Conservation (phyloP, 2,113 vertebrate genomes). For the Hydrochoerus hydrochaeris region DNA sequence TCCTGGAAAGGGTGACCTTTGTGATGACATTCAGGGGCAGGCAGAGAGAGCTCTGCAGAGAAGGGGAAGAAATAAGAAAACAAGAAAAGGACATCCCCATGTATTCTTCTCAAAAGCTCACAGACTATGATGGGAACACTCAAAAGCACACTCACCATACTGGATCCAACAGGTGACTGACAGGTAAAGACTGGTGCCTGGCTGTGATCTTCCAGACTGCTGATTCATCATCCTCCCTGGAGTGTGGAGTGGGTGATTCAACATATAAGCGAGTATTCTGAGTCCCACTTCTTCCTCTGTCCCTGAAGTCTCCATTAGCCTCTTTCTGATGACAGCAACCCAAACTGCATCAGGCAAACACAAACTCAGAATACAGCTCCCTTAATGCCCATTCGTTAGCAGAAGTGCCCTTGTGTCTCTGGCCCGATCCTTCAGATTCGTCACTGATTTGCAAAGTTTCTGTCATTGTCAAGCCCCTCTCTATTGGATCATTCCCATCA, state of each 20-base stretch:
- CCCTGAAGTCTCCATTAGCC: not conserved
- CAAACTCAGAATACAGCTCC: not conserved
- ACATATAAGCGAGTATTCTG: not conserved
- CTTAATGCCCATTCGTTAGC: not conserved
- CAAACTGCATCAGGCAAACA: not conserved
- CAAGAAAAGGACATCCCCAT: not conserved
- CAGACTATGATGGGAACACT: not conserved
- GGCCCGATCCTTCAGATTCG: not conserved
- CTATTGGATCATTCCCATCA: not conserved
- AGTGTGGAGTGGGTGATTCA: not conserved
- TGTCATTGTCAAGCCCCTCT: not conserved
- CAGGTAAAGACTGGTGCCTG: not conserved
- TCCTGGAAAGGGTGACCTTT: not conserved
- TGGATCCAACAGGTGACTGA: not conserved
- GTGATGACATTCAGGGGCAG: not conserved
- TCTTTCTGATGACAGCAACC: not conserved
- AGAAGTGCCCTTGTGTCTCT: not conserved
- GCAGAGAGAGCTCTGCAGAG: not conserved
- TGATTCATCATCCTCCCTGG: not conserved
- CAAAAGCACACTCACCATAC: too few relatives aligned
- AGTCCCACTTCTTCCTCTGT: not conserved
- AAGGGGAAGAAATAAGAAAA: not conserved
- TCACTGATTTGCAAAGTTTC: not conserved
- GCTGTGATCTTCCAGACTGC: not conserved
- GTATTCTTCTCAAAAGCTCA: not conserved